Base-by-base conservation (phyloP, 2,797 vertebrate genomes). In the Carapus acus region DNA sequence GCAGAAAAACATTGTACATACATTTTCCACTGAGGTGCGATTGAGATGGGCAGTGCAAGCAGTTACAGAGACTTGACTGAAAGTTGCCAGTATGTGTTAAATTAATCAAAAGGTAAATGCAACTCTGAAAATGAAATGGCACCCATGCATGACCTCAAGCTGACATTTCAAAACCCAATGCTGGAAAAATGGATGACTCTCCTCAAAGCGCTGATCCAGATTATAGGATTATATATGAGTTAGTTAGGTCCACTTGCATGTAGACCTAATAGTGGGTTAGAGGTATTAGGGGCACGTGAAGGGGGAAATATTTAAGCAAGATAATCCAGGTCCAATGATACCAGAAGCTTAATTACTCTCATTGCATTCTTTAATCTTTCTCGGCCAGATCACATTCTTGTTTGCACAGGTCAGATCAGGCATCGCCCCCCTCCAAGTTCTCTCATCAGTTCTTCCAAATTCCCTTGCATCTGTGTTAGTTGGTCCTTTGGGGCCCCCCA, bases 351-450 rank as follows among this genome's bases (percentile, higher is more conserved):
- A 68, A 67, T 66, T 27, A 27, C 31, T 34, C 21, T 48, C 8
- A 48, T 43, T 66, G 54, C 65, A 72, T 81, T 80, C 48, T 75
- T 71, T 45, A 6, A 61, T 24, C 60, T 62, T 22, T 54, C 45
- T 20, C 39, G 47, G 58, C 65, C 54, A 49, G 37, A 64, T 67
- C 40, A 50, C 36, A 17, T 62, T 54, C 44, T 45, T 36, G 3
- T 54, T 4, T 9, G 6, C n/a, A 20, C 21, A 39, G 33, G 13
- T 20, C 17, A 58, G 16, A 41, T 33, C 46, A 54, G 23, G 17
- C 1, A 14, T 29, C 29, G 13, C 12, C 46, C 27, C 37, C 41
- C 27, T 5, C 2, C 16, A 16, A 7, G 3, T 48, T 43, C 52
- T 27, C 36, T 24, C 22, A 44, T 14, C 2, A 20, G 1, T 11